Conservation (phyloP, 1,140 invertebrate species). For the Dolichoris vasculosae region DNA sequence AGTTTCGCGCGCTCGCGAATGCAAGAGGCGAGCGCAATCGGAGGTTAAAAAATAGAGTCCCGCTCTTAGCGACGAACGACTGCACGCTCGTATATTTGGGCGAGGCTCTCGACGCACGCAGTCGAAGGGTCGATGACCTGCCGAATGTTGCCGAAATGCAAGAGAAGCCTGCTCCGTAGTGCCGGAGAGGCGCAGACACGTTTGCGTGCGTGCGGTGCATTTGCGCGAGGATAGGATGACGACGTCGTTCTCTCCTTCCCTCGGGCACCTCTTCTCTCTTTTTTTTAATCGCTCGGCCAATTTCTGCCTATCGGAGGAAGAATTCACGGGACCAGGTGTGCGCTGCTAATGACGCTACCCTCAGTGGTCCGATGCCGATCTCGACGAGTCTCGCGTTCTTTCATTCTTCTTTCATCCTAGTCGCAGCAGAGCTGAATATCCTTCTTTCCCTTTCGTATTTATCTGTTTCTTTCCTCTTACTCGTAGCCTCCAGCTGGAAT, state of each 20-base stretch:
- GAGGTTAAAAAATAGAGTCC: constrained; percentile 51
- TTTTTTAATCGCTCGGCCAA: constrained; percentile 15
- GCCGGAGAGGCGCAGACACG: not conserved
- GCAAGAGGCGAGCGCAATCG: not conserved
- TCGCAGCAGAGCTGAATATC: not conserved
- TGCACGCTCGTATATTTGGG: constrained; percentile 27
- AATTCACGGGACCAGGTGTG: constrained; percentile 31
- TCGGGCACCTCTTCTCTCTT: not conserved
- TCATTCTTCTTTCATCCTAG: not conserved
- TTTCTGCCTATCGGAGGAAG: constrained; percentile 16
- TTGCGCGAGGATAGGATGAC: not conserved
- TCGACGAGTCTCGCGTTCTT: not conserved
- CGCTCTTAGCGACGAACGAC: not conserved
- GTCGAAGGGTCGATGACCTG: constrained; percentile 41
- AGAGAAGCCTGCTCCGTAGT: constrained; percentile 8
- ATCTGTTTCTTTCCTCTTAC: too few relatives aligned
- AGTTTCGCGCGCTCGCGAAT: constrained; percentile 17
- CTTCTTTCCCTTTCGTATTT: not conserved
- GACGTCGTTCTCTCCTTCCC: not conserved
- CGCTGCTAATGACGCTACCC: constrained; percentile 1
- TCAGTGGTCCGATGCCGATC: not conserved
- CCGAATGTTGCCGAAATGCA: constrained; percentile 41
- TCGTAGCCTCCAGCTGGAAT: not conserved
- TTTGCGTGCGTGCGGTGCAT: constrained; percentile 19
- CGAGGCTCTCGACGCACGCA: constrained; percentile 10